Conservation (phyloP, 2,888 invertebrate genomes). For the Microctonus hyperodae region DNA sequence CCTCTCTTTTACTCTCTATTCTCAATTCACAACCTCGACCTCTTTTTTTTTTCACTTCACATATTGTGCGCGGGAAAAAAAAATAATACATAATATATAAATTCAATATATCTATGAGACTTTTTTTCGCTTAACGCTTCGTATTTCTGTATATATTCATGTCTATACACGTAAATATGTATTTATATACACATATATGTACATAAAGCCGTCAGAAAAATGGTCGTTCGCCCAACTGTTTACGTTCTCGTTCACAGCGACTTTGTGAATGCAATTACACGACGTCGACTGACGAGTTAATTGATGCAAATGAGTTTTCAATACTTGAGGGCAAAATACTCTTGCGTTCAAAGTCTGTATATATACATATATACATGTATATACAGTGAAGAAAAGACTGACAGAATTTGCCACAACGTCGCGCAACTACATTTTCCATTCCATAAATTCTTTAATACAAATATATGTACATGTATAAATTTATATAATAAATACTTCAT, state of each 20-base stretch:
- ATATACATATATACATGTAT: too few species aligned
- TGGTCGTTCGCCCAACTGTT: slow-evolving; percentile 11
- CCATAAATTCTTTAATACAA: slow-evolving; percentile 4
- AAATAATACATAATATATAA: not conserved
- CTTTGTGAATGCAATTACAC: slow-evolving; percentile 51
- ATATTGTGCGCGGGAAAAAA: slow-evolving; percentile 14
- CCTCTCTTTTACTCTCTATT: not conserved
- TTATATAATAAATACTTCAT: not conserved
- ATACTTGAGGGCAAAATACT: slow-evolving; percentile 45
- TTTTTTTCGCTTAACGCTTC: not conserved
- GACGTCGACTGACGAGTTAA: slow-evolving; percentile 52
- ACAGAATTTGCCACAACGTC: slow-evolving; percentile 32
- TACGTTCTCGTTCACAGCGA: slow-evolving; percentile 19
- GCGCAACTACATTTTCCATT: slow-evolving; percentile 29
- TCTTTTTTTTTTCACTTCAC: slow-evolving; percentile 19
- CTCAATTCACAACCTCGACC: slow-evolving; percentile 24
- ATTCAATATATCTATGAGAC: not conserved
- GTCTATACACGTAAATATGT: too few species aligned
- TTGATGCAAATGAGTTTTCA: slow-evolving; percentile 55
- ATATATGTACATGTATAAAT: slow-evolving; percentile 10
- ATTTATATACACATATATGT: too few species aligned
- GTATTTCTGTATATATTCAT: not conserved
- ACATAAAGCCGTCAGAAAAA: slow-evolving; percentile 1
- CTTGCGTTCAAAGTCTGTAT: slow-evolving; percentile 30
- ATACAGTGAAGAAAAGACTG: slow-evolving; percentile 28